Evolutionary conservation across 30 jellyfish, hydroid and myxozoan species (phyloP).

Genomic region (Chrysaora quinquecirrha): DNA sequence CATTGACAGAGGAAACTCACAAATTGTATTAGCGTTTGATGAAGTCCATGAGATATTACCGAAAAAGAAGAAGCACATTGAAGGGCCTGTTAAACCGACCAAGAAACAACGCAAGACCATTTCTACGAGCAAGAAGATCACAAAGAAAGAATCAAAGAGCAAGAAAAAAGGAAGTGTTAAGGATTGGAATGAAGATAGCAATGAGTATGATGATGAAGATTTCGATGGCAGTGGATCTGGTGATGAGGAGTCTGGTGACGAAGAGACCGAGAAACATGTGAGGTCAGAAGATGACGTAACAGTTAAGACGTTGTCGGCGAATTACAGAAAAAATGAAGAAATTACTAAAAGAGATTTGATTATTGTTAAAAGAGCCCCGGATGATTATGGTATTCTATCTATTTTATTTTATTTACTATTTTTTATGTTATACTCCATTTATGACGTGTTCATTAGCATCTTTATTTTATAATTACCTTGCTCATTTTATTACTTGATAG

Average conservation of each 20-base stretch:
- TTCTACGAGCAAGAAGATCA: constrained; percentile 3
- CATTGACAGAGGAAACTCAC: constrained; percentile 1
- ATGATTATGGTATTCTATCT: constrained; percentile 6
- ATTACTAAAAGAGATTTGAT: constrained; percentile 48
- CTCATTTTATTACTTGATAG: neutral
- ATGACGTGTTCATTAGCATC: too few species aligned
- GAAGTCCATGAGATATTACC: constrained; percentile 89
- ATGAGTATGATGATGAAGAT: constrained; percentile 38
- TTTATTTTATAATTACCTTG: neutral
- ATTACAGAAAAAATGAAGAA: constrained; percentile 48
- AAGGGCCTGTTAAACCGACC: neutral
- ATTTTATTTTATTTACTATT: too few species aligned
- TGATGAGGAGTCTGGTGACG: constrained; percentile 67
- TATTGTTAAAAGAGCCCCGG: constrained; percentile 76
- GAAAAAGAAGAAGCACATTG: neutral
- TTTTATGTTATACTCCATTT: neutral
- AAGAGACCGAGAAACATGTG: constrained; percentile 19
- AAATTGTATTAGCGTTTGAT: constrained; percentile 87
- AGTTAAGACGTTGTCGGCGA: constrained; percentile 50
- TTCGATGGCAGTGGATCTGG: constrained; percentile 25
- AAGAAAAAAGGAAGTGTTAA: neutral
- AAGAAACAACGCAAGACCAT: neutral
- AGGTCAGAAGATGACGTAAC: constrained; percentile 43
- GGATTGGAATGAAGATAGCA: constrained; percentile 4
- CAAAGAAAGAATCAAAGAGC: constrained; percentile 11